A percentile compares a stretch with the other conserved stretches of the same genome.
Conservation (phyloP, 1,140 invertebrate genomes). For the Thalassaphorura encarpata region DNA sequence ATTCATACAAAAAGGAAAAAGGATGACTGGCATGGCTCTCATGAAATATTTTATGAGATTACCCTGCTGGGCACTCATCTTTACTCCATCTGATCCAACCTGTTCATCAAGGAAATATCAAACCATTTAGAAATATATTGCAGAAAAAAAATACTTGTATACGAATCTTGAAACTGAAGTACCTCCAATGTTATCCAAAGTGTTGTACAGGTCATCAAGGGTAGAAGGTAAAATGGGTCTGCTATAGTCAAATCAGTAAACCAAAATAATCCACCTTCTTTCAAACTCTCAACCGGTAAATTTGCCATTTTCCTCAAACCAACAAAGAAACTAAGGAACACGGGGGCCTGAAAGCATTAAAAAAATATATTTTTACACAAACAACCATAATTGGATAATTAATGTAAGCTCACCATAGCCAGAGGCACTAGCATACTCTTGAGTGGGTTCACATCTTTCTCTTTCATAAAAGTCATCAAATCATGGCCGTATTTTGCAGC, state of each 20-base stretch:
- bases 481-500: slow-evolving; percentile 59
- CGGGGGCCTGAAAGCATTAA: slow-evolving; percentile 52
- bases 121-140: too few species aligned
- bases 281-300: slow-evolving; percentile 76
- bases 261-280: slow-evolving; percentile 81
- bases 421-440: slow-evolving; percentile 71
- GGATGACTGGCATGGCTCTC: slow-evolving; percentile 61
- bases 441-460: slow-evolving; percentile 65
- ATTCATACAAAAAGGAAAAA: slow-evolving; percentile 75
- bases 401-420: slow-evolving; percentile 51
- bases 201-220: slow-evolving; percentile 70
- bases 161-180: slow-evolving; percentile 19
- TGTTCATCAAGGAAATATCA: slow-evolving; percentile 32
- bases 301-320: slow-evolving; percentile 72
- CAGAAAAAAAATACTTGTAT: too few species aligned
- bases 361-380: background rate
- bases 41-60: slow-evolving; percentile 61
- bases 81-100: slow-evolving; percentile 65
- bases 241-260: slow-evolving; percentile 79
- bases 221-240: slow-evolving; percentile 83
- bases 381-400: slow-evolving; percentile 1
- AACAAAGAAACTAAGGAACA: slow-evolving; percentile 86
- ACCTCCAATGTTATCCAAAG: slow-evolving; percentile 70
- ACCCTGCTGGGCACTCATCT: slow-evolving; percentile 48
- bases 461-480: slow-evolving; percentile 66